Evolutionary conservation across 2,888 invertebrate species (phyloP).

Genomic region (Zootermopsis nevadensis): DNA sequence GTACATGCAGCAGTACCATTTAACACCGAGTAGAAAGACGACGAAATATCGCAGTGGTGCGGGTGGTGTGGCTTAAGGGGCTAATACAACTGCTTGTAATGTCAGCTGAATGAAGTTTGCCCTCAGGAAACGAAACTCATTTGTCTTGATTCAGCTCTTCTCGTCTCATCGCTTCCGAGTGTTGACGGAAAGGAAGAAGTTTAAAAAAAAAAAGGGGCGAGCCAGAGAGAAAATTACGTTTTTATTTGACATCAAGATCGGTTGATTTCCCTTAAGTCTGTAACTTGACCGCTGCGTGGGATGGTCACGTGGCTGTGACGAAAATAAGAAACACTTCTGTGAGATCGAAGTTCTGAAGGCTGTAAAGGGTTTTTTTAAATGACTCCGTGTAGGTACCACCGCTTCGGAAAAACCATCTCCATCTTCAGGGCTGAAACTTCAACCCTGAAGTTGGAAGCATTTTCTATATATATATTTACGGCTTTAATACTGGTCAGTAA

Average conservation of each 20-base stretch:
- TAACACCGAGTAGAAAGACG: background rate
- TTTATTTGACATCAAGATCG: background rate
- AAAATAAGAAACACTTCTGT: too few relatives aligned
- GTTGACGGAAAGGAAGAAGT: conserved; percentile 10
- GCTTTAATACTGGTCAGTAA: too few relatives aligned
- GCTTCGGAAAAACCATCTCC: too few relatives aligned
- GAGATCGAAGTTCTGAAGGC: too few relatives aligned
- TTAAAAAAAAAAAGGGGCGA: too few relatives aligned
- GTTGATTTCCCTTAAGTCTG: background rate
- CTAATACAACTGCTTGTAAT: conserved; percentile 23
- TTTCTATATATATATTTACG: too few relatives aligned
- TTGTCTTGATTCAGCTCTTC: conserved; percentile 50
- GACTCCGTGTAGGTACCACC: too few relatives aligned
- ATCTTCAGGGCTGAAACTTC: too few relatives aligned
- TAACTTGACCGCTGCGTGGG: background rate
- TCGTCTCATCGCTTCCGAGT: conserved; percentile 18
- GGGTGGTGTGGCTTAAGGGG: background rate
- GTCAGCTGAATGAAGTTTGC: conserved; percentile 40
- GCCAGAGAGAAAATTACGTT: conserved; percentile 25
- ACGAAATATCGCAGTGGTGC: background rate
- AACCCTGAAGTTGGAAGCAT: too few relatives aligned
- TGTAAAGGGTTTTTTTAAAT: too few relatives aligned
- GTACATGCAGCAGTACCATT: background rate
- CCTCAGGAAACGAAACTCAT: conserved; percentile 47
- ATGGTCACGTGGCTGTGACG: background rate